Evolutionary conservation across 1,140 invertebrate genomes (phyloP), one percentile per base, ranked within the genome.

Genomic region (Stegodyphus mimosarum): DNA sequence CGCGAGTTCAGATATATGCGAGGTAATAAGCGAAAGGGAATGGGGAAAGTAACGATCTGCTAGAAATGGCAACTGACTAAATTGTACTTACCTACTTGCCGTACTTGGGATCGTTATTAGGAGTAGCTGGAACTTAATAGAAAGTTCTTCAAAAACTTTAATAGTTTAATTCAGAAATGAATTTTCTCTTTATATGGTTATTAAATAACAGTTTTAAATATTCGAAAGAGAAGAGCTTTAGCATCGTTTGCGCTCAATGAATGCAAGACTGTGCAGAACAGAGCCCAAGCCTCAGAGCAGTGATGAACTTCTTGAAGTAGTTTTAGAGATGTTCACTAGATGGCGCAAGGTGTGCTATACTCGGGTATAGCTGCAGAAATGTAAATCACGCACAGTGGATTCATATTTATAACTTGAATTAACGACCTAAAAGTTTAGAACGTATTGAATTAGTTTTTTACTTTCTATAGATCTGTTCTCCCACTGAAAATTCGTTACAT

Each of bases 261-360:
- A 17, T 52, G 55, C n/a, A 70, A 70, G 77, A 79, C 78, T 51
- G 78, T 13, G 52, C 6, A 49, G 76, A 72, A 17, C 18, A 81
- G 69, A 81, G 78, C 52, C 70, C 69, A 72, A 63, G 69, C 69
- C 53, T 72, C 53, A 79, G 33, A 17, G 48, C 33, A 48, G 51
- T 17, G n/a, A 81, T 17, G 13, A 81, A 48, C 55, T 72, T 71
- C 49, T 50, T 72, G 72, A 72, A 71, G 10, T 63, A 72, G 69
- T 72, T 7, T 17, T 6, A 7, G 0, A n/a, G 48, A 50, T 10
- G 0, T 7, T 15, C 53, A 71, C 55, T 81, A 81, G 78, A 81
- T 81, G 78, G 78, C 78, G 69, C 78, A 50, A 81, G 67, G 69
- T 72, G 78, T 81, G 69, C 78, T 70, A 18, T 50, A 33, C 33